Evolutionary conservation across 2,113 vertebrate genomes (phyloP), one percentile per base, ranked within the genome.

Genomic region (Toxotes jaculatrix): DNA sequence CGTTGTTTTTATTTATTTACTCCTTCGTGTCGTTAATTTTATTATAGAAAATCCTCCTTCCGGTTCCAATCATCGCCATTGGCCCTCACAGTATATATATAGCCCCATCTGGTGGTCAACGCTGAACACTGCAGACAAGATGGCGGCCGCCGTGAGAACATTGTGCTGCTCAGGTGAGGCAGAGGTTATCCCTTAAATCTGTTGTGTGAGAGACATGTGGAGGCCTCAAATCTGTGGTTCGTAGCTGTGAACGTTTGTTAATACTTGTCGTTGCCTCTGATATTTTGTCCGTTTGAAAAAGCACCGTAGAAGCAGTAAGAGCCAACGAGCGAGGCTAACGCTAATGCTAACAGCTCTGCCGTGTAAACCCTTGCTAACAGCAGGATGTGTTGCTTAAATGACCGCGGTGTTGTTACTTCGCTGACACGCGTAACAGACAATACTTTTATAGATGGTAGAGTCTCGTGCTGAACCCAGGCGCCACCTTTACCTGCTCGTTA

Each of bases 101-200:
- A 27, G n/a, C 84, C 0, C 84, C 93, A 12, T 66, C 93, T 90
- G 61, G 56, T 66, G 94, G 88, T 21, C 45, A 17, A 1, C 4
- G 0, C 7, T 0, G 5, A 3, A 2, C 0, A 59, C 3, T 70
- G 21, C 84, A 85, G 31, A 3, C 82, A 95, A 93, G 40, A 95
- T 95, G 95, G 94, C 95, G 78, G 93, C 94, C 7, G 43, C 91
- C 89, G 21, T 93, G 32, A 93, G 91, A 87, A 86, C 78, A 1
- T 21, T 94, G 72, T 93, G 91, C 63, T 53, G 75, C 2, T 85
- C 93, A 85, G 94, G 95, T 96, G 76, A 93, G 94, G 45, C 85
- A 77, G 61, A 87, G 86, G 92, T 92, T 91, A 57, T 59, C 14
- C 23, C 0, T 16, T n/a, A 2, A 55, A 21, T 23, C 0, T 27